phyloP scores from a whole-genome alignment of 2,888 invertebrate species.

The Morpho deidamia region DNA sequence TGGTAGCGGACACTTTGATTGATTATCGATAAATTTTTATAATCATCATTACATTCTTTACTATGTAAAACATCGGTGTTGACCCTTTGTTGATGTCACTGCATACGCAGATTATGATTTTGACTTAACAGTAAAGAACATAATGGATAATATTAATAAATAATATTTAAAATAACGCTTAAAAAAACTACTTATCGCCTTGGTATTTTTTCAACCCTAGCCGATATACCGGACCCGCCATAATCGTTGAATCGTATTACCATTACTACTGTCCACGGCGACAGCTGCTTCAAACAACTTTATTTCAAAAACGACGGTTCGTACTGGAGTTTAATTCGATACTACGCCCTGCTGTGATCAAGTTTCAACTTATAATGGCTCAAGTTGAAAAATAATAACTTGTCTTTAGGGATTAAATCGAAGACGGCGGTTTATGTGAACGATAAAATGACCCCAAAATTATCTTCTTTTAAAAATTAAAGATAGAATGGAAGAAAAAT shows the following conservation, averaged over 20 bases:
- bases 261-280: conserved; percentile 71
- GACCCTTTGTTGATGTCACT: too few species aligned
- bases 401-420: conserved; percentile 1
- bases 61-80: too few species aligned
- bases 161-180: too few species aligned
- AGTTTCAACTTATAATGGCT: conserved; percentile 24
- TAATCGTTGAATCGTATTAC: conserved; percentile 75
- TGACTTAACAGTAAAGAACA: too few species aligned
- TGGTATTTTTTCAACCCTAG: conserved; percentile 23
- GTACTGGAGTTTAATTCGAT: conserved; percentile 28
- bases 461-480: too few species aligned
- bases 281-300: conserved; percentile 72
- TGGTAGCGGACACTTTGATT: too few species aligned
- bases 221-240: conserved; percentile 44
- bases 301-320: conserved; percentile 42
- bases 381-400: conserved; percentile 22
- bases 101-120: too few species aligned
- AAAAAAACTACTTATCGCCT: neutral
- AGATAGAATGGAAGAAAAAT: too few species aligned
- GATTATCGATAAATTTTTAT: too few species aligned
- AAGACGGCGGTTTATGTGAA: neutral
- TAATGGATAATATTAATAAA: too few species aligned
- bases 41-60: too few species aligned
- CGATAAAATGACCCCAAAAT: too few species aligned
- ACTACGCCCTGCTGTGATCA: conserved; percentile 26